Conservation (phyloP, 2,797 vertebrate genomes). For the Anguilla anguilla region DNA sequence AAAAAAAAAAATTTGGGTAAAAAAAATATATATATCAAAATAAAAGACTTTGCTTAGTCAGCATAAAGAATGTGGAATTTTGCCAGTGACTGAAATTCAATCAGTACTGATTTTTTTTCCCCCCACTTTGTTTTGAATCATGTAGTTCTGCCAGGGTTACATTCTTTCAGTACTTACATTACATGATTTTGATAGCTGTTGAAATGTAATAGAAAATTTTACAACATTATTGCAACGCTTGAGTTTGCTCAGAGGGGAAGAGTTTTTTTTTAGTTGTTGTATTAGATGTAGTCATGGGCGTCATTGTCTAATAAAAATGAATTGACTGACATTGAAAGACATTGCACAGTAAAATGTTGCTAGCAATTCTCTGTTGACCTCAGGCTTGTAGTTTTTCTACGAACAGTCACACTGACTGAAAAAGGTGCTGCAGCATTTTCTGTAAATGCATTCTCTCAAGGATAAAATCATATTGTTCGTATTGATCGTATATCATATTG, state of each 20-base stretch:
- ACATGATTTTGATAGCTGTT: neutral
- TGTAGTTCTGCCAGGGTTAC: neutral
- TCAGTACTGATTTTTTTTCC: neutral
- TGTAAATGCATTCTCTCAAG: neutral
- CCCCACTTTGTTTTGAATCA: neutral
- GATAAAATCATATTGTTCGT: no score
- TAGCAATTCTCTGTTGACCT: neutral
- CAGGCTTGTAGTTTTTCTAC: neutral
- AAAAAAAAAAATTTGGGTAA: neutral
- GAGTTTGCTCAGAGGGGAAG: no score
- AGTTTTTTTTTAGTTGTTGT: neutral
- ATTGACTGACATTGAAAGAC: neutral
- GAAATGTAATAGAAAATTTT: neutral
- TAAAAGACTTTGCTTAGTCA: neutral
- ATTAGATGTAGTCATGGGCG: neutral
- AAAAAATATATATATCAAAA: neutral
- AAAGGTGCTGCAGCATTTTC: neutral
- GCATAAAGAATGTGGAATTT: neutral
- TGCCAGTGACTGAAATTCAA: neutral
- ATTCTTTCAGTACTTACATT: neutral
- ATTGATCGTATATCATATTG: neutral
- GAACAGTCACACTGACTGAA: neutral
- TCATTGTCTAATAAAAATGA: neutral
- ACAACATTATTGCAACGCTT: no score
- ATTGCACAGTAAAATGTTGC: neutral